Base-by-base conservation (phyloP, 2,888 invertebrate genomes). In the Hirtodrosophila alboralis region DNA sequence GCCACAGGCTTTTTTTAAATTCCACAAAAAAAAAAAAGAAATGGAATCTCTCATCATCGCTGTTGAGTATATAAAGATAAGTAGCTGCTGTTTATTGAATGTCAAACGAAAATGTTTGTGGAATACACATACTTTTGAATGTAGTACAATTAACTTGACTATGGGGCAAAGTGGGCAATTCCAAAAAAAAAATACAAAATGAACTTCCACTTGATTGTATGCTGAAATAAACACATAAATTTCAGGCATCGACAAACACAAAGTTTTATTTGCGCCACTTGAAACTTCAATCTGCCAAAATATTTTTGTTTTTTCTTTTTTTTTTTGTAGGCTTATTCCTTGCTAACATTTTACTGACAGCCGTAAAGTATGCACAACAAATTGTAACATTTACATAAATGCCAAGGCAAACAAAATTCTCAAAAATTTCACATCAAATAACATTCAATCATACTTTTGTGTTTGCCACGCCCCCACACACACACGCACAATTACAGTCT, bases 361-460 rank as follows among this genome's bases (percentile, higher is more conserved):
- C 52, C 54, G 47, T 8, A 47, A 58, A 62, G 58, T 56, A 54
- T 48, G 70, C 69, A 21, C 40, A 33, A 41, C 44, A 63, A 75
- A 75, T 75, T 64, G 73, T 57, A 10, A 69, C 62, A 84, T 72
- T 76, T 76, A 26, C 77, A 76, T 76, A 80, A 84, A 68, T 72
- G 68, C 52, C 60, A 59, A 40, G 45, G 37, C 40, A 14, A 52
- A 40, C 69, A 64, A 36, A 28, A 28, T 28, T 12, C 40, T 7
- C 51, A 44, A 57, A 51, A 56, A 71, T 43, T 66, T 57, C 77
- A 47, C 84, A 74, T 80, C 81, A 78, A 78, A 80, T 84, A 74
- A 70, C 61, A 66, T 74, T 84, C 78, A 78, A 84, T 84, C 78
- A 81, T 76, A 58, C 58, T 70, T 58, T 53, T 53, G 44, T 13